phyloP scores from a whole-genome alignment of 1,140 invertebrate genomes.

The Pantala flavescens region DNA sequence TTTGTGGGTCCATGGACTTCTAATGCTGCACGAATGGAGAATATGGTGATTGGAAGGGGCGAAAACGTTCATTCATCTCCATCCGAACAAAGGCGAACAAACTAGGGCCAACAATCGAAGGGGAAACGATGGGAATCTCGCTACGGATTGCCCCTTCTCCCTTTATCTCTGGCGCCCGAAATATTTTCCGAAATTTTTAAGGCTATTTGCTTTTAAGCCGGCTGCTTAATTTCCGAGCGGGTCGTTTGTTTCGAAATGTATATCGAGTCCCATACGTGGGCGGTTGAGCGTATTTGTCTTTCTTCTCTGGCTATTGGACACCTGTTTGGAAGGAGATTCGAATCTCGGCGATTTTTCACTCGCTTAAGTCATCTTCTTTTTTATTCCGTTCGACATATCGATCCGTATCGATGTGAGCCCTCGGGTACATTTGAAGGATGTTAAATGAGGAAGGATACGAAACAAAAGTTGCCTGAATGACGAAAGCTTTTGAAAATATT shows the following conservation, averaged over 20 bases:
- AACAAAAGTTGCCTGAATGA: no score
- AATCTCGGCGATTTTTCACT: background rate
- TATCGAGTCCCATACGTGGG: background rate
- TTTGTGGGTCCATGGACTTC: background rate
- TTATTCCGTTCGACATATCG: slow-evolving; percentile 18
- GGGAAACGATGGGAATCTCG: slow-evolving; percentile 8
- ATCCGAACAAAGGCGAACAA: slow-evolving; percentile 4
- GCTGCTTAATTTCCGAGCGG: background rate
- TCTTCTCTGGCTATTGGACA: slow-evolving; percentile 14
- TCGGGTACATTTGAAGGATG: no score
- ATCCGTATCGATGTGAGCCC: background rate
- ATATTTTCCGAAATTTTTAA: no score
- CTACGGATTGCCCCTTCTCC: slow-evolving; percentile 21
- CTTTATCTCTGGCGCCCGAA: background rate
- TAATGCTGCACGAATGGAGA: background rate
- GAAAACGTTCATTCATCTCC: background rate
- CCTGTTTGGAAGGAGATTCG: background rate
- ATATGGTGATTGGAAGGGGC: background rate
- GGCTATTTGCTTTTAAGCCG: no score
- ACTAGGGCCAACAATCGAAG: background rate
- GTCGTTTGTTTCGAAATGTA: slow-evolving; percentile 1
- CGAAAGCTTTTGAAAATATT: no score
- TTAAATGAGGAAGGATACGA: no score
- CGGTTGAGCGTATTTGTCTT: background rate
- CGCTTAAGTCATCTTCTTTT: slow-evolving; percentile 17